Evolutionary conservation across 2,888 invertebrate species (phyloP).

Genomic region (Lasioglossum pauxillum): DNA sequence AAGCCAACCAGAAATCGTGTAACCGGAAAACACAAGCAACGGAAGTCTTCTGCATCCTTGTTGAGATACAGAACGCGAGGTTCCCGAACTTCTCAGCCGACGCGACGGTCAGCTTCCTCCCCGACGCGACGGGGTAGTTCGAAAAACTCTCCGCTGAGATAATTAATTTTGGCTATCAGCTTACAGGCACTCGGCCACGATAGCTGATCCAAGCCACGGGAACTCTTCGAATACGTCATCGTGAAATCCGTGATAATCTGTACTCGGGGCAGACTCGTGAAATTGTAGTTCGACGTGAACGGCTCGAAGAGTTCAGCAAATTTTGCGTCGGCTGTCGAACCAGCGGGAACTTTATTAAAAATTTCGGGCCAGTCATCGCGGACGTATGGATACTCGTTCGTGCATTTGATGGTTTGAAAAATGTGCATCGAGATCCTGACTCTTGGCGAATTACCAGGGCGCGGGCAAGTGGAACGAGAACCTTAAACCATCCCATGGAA

Average conservation of each 20-base stretch:
- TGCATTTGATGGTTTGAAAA: not conserved
- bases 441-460: not conserved
- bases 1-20: not conserved
- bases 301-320: conserved; percentile 9
- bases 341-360: conserved; percentile 18
- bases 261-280: not conserved
- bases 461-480: not conserved
- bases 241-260: not conserved
- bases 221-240: not conserved
- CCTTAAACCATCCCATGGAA: not conserved
- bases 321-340: conserved; percentile 18
- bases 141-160: not conserved
- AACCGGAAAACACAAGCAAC: not conserved
- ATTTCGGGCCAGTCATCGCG: conserved; percentile 19
- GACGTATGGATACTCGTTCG: not conserved
- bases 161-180: conserved; percentile 29
- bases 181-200: not conserved
- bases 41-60: not conserved
- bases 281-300: conserved; percentile 16
- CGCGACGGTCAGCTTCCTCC: not conserved
- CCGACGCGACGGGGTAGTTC: not conserved
- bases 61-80: not conserved
- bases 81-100: not conserved
- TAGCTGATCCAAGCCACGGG: not conserved
- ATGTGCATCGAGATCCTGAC: not conserved